Base-by-base conservation (phyloP, 2,113 vertebrate species). In the Cairina moschata region DNA sequence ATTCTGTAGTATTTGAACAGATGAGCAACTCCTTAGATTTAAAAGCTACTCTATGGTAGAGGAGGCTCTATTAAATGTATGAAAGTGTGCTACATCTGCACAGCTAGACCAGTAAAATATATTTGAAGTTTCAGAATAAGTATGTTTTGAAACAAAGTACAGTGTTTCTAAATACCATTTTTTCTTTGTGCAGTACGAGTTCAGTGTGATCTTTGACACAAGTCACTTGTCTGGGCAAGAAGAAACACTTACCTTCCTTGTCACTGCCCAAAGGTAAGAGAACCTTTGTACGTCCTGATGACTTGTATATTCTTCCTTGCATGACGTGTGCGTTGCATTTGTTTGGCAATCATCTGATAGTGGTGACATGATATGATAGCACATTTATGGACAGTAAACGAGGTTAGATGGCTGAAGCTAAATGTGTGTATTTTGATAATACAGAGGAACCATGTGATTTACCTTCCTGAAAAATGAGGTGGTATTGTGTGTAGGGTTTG, bases 121-220 rank as follows among this genome's bases (percentile, higher is more conserved):
- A 26, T 13, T 17, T 38, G 22, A 75, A 55, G 3, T 82, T 91
- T 63, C 20, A 75, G 69, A 75, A 74, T 36, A 88, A 91, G 50
- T 66, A 6, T 2, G n/a, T 87, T 75, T 84, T 82, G 32, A 75
- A 94, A 20, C 20, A 75, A 29, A 44, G 28, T 5, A 2, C 8
- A 6, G 2, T 58, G 16, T 71, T 32, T 36, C 62, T 96, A 86
- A 95, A 83, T 60, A 10, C n/a, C 6, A 0, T 26, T 82, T 97
- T 97, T 74, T 95, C 62, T 96, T 92, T 88, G 42, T 15, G 1
- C 93, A 99, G 99, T 99, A 99, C 78, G 98, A 99, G 58, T 99
- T 99, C 95, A 99, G 98, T 17, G 97, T 99, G 68, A 99, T 99
- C 96, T 99, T 99, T 96, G 99, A 99, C 93, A 99, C 99, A 2